A percentile compares a stretch with the other conserved stretches of the same genome.
Conservation (phyloP, 2,113 vertebrate genomes). For the Tenrec ecaudatus region DNA sequence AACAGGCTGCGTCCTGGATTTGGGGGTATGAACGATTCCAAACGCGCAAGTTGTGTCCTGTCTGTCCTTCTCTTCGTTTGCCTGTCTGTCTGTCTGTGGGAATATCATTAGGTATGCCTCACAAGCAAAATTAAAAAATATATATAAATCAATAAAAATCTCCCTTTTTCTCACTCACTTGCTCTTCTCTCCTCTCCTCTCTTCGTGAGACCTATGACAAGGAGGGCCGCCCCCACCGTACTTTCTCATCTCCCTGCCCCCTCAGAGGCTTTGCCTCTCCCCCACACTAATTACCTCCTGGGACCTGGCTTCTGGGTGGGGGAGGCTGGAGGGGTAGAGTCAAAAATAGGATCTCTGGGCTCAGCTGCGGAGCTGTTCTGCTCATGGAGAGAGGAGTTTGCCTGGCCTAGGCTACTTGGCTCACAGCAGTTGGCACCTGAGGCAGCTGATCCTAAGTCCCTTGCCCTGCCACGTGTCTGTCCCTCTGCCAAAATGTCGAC, state of each 20-base stretch:
- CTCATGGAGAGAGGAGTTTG: background rate
- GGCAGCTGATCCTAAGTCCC: slow-evolving; percentile 9
- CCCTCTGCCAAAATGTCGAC: slow-evolving; percentile 52
- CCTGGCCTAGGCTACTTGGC: background rate
- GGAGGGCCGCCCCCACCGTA: slow-evolving; percentile 67
- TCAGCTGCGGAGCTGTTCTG: slow-evolving; percentile 1
- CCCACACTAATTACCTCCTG: slow-evolving; percentile 75
- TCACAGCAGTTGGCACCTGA: background rate
- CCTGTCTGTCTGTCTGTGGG: slow-evolving; percentile 80
- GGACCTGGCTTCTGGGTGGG: slow-evolving; percentile 66
- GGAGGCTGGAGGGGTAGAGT: slow-evolving; percentile 47
- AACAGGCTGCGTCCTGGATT: slow-evolving; percentile 99
- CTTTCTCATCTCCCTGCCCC: slow-evolving; percentile 71
- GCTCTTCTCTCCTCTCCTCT: background rate
- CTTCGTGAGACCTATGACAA: slow-evolving; percentile 70
- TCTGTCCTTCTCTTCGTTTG: slow-evolving; percentile 71
- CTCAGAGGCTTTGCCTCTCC: slow-evolving; percentile 67
- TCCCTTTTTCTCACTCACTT: too few species aligned
- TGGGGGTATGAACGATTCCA: slow-evolving; percentile 90
- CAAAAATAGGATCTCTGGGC: slow-evolving; percentile 19
- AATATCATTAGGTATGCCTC: slow-evolving; percentile 70
- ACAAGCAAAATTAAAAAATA: slow-evolving; percentile 33
- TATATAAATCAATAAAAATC: background rate
- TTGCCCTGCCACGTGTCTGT: slow-evolving; percentile 49
- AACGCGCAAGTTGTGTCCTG: slow-evolving; percentile 73